Conservation (phyloP, 2,797 vertebrate genomes). For the Syngnathus acus region DNA sequence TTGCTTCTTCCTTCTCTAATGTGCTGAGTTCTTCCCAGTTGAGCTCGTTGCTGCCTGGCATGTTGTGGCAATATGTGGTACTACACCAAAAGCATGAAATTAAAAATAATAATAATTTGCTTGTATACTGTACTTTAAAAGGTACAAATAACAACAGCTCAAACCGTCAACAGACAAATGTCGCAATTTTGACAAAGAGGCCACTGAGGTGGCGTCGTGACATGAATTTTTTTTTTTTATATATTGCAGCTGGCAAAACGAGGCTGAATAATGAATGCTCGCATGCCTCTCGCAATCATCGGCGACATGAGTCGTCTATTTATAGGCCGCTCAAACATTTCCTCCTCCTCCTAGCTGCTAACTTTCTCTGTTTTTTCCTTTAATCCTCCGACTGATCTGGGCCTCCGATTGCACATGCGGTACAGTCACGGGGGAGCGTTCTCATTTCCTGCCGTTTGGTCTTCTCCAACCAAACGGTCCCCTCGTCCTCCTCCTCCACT, state of each 20-base stretch:
- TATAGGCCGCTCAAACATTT: constrained; percentile 55
- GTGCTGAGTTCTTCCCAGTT: too few species aligned
- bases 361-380: constrained; percentile 54
- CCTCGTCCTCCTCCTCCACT: constrained; percentile 31
- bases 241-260: constrained; percentile 20
- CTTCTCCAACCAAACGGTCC: constrained; percentile 53
- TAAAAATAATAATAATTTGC: too few species aligned
- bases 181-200: not conserved
- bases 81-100: not conserved
- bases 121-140: too few species aligned
- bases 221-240: not conserved
- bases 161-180: not conserved
- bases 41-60: too few species aligned
- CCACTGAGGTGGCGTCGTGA: not conserved
- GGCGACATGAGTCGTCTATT: constrained; percentile 38
- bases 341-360: constrained; percentile 34
- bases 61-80: not conserved
- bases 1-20: too few species aligned
- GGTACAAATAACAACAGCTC: too few species aligned
- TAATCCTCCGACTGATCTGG: constrained; percentile 56
- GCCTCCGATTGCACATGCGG: constrained; percentile 45
- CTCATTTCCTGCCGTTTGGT: constrained; percentile 62
- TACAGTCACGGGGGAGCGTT: constrained; percentile 59
- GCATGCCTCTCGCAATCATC: constrained; percentile 50
- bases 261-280: constrained; percentile 56